Percentiles rank a stretch among this genome's conserved stretches.
These are phyloP conservation scores for Lutraria lutraria DNA, from an alignment of 2,888 invertebrate genomes.

Conservation along the genomic window DNA sequence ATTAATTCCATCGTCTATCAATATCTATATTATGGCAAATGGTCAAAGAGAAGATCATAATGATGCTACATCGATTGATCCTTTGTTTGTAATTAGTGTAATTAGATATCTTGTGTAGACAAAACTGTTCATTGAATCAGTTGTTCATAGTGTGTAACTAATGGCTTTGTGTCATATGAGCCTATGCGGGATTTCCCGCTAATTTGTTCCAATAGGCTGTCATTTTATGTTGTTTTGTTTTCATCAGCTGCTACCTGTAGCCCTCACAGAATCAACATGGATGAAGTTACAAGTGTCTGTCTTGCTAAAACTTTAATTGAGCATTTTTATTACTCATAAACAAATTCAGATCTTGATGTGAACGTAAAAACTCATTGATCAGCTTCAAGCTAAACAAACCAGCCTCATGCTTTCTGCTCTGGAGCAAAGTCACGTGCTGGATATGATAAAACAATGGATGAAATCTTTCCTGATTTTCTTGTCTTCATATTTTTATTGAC, in stretches of 20 bases:
- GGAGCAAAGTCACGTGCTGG: neutral
- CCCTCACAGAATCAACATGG: neutral
- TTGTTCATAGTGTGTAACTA: slow-evolving; percentile 23
- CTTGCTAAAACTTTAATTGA: neutral
- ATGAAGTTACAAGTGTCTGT: neutral
- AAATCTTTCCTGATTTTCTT: neutral
- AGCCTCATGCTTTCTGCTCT: neutral
- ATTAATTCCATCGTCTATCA: neutral
- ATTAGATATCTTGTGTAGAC: slow-evolving; percentile 23
- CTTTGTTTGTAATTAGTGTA: slow-evolving; percentile 1
- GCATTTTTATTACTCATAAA: neutral
- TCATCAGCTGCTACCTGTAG: neutral
- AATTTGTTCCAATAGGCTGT: slow-evolving; percentile 7
- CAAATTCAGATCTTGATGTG: neutral
- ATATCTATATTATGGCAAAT: neutral
- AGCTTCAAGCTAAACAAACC: no score
- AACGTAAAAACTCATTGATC: neutral
- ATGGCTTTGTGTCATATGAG: slow-evolving; percentile 13
- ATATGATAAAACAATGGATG: neutral
- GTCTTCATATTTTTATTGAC: neutral
- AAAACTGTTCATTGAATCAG: slow-evolving; percentile 12
- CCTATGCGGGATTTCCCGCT: neutral
- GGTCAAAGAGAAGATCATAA: neutral
- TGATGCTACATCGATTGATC: neutral
- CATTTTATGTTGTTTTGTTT: slow-evolving; percentile 13